phyloP scores from a whole-genome alignment of 2,888 invertebrate genomes.

The Lagria hirta region DNA sequence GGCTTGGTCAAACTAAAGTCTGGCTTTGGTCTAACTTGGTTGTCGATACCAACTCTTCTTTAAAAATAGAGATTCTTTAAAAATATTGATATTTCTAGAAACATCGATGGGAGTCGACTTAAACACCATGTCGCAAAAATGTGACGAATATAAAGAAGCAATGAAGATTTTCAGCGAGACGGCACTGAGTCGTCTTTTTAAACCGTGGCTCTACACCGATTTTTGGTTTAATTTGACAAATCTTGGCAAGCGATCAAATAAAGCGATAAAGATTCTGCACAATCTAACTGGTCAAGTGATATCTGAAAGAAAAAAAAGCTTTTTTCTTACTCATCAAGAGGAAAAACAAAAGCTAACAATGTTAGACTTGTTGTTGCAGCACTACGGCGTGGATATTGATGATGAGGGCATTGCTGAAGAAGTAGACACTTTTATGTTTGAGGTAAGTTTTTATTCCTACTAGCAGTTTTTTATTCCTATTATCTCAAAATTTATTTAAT shows the following conservation, averaged over 20 bases:
- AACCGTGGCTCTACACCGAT: slow-evolving; percentile 25
- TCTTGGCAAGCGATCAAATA: not conserved
- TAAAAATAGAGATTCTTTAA: no score
- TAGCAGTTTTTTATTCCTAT: no score
- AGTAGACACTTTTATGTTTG: slow-evolving; percentile 66
- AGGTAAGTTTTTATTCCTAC: no score
- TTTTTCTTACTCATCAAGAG: no score
- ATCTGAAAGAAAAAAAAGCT: slow-evolving; percentile 1
- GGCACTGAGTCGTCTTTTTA: slow-evolving; percentile 14
- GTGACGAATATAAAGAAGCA: slow-evolving; percentile 28
- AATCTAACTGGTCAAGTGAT: slow-evolving; percentile 8
- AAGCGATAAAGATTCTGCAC: slow-evolving; percentile 13
- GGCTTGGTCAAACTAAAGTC: no score
- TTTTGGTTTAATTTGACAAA: slow-evolving; percentile 6
- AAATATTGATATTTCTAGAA: no score
- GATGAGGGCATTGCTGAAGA: slow-evolving; percentile 60
- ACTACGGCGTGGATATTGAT: slow-evolving; percentile 54
- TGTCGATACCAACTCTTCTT: no score
- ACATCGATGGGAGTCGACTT: no score
- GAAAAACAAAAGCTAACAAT: slow-evolving; percentile 58
- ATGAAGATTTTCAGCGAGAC: slow-evolving; percentile 23
- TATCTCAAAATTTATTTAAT: no score
- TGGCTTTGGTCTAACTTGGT: no score
- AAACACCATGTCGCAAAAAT: no score
- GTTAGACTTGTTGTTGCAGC: slow-evolving; percentile 59